Conservation (phyloP, 1,140 invertebrate genomes). For the Coptotermes formosanus region DNA sequence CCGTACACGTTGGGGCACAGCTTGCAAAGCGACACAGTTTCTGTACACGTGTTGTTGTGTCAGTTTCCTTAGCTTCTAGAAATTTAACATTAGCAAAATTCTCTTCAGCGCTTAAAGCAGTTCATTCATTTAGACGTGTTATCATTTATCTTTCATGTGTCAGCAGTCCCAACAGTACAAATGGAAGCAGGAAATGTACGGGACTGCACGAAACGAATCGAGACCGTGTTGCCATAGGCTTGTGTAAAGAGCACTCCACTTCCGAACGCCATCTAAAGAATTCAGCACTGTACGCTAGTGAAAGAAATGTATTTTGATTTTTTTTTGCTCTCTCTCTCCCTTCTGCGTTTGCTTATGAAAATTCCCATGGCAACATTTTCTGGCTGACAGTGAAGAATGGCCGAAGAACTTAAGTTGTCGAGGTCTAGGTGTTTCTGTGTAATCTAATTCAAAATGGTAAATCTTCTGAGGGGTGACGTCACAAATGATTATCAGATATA, state of each 20-base stretch:
- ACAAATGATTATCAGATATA: too few species aligned
- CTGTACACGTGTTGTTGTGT: too few species aligned
- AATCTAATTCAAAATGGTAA: too few species aligned
- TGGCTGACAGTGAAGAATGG: neutral
- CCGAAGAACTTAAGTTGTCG: neutral
- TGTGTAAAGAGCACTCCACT: neutral
- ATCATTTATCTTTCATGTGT: neutral
- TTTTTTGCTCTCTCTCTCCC: neutral
- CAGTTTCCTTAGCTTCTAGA: too few species aligned
- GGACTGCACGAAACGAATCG: neutral
- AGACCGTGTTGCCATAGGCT: neutral
- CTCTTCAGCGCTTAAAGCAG: neutral
- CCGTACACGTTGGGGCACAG: too few species aligned
- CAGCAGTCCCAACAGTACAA: neutral
- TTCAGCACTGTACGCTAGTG: neutral
- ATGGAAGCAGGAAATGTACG: neutral
- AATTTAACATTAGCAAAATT: neutral
- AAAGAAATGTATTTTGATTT: conserved; percentile 12
- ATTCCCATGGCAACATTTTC: conserved; percentile 11
- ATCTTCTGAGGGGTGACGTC: too few species aligned
- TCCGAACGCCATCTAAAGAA: neutral
- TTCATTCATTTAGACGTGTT: neutral
- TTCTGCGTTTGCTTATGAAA: conserved; percentile 8
- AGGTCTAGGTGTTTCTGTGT: neutral
- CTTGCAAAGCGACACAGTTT: too few species aligned